Percentiles rank a stretch among this genome's conserved stretches.
Conservation (phyloP, 1,140 invertebrate genomes). For the Neoseiulus cucumeris region DNA sequence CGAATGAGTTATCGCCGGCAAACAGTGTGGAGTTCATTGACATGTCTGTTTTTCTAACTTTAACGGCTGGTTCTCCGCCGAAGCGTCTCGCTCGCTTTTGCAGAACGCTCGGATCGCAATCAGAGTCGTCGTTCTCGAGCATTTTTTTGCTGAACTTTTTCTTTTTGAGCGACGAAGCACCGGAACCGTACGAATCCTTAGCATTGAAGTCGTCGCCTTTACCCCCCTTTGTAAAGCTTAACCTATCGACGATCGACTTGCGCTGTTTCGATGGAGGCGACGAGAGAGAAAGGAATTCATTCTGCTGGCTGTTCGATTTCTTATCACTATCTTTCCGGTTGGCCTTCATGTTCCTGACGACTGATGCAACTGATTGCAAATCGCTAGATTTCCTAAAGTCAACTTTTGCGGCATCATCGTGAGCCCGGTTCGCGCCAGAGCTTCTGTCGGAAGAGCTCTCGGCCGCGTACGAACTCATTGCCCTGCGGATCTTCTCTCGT, state of each 20-base stretch:
- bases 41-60: constrained; percentile 15
- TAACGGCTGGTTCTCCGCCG: constrained; percentile 24
- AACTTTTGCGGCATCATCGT: neutral
- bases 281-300: constrained; percentile 15
- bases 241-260: neutral
- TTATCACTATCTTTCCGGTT: neutral
- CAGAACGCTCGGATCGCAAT: constrained; percentile 23
- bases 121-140: constrained; percentile 19
- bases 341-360: neutral
- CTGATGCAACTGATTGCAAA: neutral
- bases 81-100: constrained; percentile 58
- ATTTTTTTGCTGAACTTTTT: constrained; percentile 26
- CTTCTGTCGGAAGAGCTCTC: neutral
- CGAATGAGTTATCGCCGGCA: constrained; percentile 27
- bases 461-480: neutral
- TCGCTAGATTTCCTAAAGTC: neutral
- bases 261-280: neutral
- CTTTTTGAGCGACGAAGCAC: constrained; percentile 22
- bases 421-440: neutral
- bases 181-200: neutral
- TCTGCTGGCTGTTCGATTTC: neutral
- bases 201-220: constrained; percentile 1
- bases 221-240: neutral
- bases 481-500: neutral
- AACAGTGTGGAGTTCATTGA: constrained; percentile 15